Base-by-base conservation (phyloP, 1,140 invertebrate species). In the Drosophila saltans region DNA sequence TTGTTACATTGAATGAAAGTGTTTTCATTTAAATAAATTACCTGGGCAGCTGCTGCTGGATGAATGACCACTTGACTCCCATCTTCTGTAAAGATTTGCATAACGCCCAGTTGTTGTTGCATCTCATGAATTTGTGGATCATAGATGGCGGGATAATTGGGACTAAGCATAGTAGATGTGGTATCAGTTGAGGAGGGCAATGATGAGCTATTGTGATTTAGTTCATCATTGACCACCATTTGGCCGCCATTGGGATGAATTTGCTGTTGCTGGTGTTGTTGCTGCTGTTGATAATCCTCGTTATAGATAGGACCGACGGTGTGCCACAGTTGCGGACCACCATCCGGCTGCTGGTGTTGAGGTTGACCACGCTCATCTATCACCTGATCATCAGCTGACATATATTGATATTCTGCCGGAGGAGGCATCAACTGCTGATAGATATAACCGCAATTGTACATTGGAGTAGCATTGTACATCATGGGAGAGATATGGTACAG, bases 91-190 rank as follows among this genome's bases (percentile, higher is more conserved):
- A 84, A 92, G 33, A 92, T 90, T 63, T 92, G 91, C 84, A 92
- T 81, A 36, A 92, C 83, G 36, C 85, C 72, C 91, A 92, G 90
- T 64, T 91, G 91, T 36, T 92, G 91, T 62, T 91, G 88, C 45
- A 91, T 78, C 21, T 92, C 91, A 58, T 92, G 91, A 16, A 92
- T 67, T 66, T 91, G 88, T 48, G 84, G 33, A 64, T 92, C 91
- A 65, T 92, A 92, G 2, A 91, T 91, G 59, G 45, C 45, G 45
- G 79, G 61, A 77, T 91, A 92, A 52, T 77, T 92, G 33, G 91
- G 91, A 74, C 91, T 92, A 11, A 92, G 43, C 85, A 92, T 85
- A 66, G 78, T 91, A 5, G 91, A 91, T 6, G 78, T 71, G 8
- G 83, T 89, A 55, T 86, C 83, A 28, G 91, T 89, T 2, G 75